These are phyloP conservation scores for Araneus ventricosus DNA, from an alignment of 1,140 invertebrate genomes.

Conservation along the genomic window DNA sequence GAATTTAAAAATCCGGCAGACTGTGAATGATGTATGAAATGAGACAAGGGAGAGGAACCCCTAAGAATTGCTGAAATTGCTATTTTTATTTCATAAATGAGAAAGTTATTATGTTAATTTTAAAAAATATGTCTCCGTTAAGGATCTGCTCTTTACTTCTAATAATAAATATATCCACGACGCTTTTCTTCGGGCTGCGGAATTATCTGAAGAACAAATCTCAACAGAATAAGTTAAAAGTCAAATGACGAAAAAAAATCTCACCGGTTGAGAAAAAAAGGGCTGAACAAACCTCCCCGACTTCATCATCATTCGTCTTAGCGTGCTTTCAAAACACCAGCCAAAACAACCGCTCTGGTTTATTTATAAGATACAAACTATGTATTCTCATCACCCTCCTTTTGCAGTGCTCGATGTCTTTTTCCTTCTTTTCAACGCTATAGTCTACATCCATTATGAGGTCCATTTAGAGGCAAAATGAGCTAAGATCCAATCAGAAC, in stretches of 20 bases:
- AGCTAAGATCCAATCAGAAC: background rate
- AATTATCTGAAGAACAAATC: conserved; percentile 59
- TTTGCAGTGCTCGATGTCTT: background rate
- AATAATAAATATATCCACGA: conserved; percentile 51
- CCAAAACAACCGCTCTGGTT: conserved; percentile 69
- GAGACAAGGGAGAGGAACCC: background rate
- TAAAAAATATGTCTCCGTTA: background rate
- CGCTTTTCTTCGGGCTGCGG: background rate
- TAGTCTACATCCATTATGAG: conserved; percentile 40
- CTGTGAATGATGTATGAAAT: background rate
- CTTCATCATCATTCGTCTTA: conserved; percentile 72
- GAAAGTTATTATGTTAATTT: conserved; percentile 19
- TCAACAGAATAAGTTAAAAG: conserved; percentile 49
- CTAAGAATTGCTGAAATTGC: background rate
- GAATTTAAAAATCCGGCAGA: background rate
- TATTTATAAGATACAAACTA: conserved; percentile 72
- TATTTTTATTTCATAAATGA: background rate
- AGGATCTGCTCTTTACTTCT: conserved; percentile 36
- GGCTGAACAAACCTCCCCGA: conserved; percentile 35
- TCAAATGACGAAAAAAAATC: background rate
- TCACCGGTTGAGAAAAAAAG: background rate
- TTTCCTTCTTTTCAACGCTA: conserved; percentile 2
- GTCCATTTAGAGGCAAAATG: background rate
- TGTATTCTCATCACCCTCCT: conserved; percentile 51
- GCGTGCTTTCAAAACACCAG: conserved; percentile 68